These are phyloP conservation scores for Clarias macrocephalus DNA, from an alignment of 2,113 vertebrate species.

Conservation along the genomic window DNA sequence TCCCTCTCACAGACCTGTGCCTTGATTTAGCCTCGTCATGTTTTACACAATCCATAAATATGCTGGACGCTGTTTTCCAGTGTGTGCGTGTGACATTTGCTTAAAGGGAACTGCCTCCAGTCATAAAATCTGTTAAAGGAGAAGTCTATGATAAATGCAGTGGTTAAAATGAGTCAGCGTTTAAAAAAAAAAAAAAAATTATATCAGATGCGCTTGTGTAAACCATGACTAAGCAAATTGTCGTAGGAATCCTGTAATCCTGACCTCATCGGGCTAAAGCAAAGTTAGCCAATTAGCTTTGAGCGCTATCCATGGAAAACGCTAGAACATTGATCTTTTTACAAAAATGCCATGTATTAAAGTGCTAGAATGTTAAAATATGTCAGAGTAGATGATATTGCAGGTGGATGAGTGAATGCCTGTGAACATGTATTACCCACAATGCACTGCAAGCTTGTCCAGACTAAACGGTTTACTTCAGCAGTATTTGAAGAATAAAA, in stretches of 20 bases:
- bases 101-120: background rate
- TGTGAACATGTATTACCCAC: background rate
- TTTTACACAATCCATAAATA: background rate
- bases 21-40: background rate
- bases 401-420: background rate
- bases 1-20: background rate
- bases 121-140: background rate
- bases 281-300: background rate
- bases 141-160: background rate
- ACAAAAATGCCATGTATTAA: background rate
- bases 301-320: background rate
- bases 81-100: background rate
- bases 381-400: background rate
- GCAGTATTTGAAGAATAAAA: background rate
- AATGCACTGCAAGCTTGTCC: background rate
- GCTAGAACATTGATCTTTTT: background rate
- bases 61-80: background rate
- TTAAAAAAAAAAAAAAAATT: no score
- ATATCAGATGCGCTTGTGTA: no score
- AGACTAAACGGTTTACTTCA: background rate
- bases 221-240: conserved; percentile 24
- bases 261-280: background rate
- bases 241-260: background rate
- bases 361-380: background rate
- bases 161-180: background rate